Percentiles rank a stretch among this genome's conserved stretches.
Evolutionary conservation across 2,113 vertebrate species (phyloP).

Genomic region (Hydrolagus affinis): DNA sequence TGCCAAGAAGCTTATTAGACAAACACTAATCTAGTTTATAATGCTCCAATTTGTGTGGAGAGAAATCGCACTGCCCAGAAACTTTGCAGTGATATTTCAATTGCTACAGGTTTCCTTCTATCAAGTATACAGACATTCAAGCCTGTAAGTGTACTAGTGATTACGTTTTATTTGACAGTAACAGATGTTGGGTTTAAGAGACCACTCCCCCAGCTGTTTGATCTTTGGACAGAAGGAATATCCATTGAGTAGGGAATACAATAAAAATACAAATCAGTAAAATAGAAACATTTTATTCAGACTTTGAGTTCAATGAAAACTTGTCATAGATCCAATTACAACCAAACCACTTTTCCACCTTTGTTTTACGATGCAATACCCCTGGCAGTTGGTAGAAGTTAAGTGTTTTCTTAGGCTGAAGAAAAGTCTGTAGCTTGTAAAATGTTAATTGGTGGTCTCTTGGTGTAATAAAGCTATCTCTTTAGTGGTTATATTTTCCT

Average conservation of each 20-base stretch:
- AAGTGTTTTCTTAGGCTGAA: not conserved
- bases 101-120: not conserved
- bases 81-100: not conserved
- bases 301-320: not conserved
- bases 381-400: not conserved
- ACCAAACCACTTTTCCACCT: not conserved
- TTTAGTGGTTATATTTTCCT: not conserved
- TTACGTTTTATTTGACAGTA: not conserved
- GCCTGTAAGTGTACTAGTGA: not conserved
- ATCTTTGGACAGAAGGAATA: not conserved
- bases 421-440: not conserved
- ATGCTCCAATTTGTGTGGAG: not conserved
- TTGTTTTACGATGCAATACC: not conserved
- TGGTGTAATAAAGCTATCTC: not conserved
- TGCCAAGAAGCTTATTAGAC: not conserved
- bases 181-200: not conserved
- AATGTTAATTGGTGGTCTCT: not conserved
- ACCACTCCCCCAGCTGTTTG: not conserved
- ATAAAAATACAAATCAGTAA: not conserved
- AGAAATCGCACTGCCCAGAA: not conserved
- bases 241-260: not conserved
- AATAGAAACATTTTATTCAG: not conserved
- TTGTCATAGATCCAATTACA: not conserved
- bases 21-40: not conserved
- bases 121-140: not conserved